Base-by-base conservation (phyloP, 2,113 vertebrate species). In the Cyphomyrus discorhynchus region DNA sequence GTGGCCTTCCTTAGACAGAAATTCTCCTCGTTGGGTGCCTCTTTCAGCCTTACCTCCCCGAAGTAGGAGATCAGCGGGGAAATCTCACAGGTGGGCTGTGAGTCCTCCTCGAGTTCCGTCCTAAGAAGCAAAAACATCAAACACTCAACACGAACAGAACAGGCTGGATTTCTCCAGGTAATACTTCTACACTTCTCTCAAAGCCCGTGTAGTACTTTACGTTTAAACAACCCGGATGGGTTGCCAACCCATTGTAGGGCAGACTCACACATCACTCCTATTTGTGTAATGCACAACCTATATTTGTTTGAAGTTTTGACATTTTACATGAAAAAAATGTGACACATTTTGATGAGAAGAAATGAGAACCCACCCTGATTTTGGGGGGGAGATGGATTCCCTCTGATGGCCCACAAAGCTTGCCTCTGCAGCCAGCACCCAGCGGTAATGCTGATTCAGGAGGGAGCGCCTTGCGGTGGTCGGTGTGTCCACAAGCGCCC, bases 21-120 rank as follows among this genome's bases (percentile, higher is more conserved):
- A 17, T 39, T 82, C 31, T 42, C 13, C 3, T 82, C 1, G 0
- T 9, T 24, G 82, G 39, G 7, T 84, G 82, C 39, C 39, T 84
- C 82, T 84, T 74, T 42, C 15, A 47, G 42, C 87, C 97, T 97
- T 91, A 99, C 98, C 97, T 99, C 98, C 93, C 98, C 98, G 87
- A 96, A 97, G 90, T 97, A 98, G 5, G 98, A 99, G 39, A 99
- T 95, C 87, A 98, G 92, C 0, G 98, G 98, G 1, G 98, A 98
- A 91, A 99, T 97, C 95, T 99, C 98, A 92, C 97, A 98, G 19
- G 96, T 62, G 2, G 94, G 96, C 0, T 95, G 96, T 53, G 94
- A 94, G 39, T 94, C 94, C 89, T 92, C 93, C 3, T 74, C 90
- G 89, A 91, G 91, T 21, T 93, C 93, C 13, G 86, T 50, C 89